Evolutionary conservation across 2,888 invertebrate genomes (phyloP).

Genomic region (Leptopilina syphax): DNA sequence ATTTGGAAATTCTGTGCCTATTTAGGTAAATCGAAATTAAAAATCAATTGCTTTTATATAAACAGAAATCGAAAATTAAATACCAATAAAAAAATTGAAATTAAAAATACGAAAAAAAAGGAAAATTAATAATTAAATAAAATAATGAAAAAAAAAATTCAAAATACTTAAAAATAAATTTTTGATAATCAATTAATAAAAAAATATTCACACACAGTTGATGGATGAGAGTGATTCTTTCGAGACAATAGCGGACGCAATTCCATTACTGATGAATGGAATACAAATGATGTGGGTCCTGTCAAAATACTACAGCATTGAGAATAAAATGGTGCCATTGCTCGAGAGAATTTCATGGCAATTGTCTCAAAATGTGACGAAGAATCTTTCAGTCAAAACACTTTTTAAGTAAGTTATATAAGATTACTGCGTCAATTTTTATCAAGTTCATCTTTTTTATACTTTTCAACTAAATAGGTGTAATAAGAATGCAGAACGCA

Average conservation of each 20-base stretch:
- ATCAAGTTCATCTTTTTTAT: too few relatives aligned
- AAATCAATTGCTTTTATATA: too few relatives aligned
- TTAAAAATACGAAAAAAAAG: not conserved
- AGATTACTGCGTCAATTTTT: too few relatives aligned
- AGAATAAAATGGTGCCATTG: slow-evolving; percentile 91
- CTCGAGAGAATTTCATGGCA: slow-evolving; percentile 91
- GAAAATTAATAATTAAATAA: not conserved
- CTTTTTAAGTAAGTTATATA: slow-evolving; percentile 85
- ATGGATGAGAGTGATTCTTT: slow-evolving; percentile 85
- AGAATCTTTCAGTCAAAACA: slow-evolving; percentile 83
- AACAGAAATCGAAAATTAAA: too few relatives aligned
- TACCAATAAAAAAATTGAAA: too few relatives aligned
- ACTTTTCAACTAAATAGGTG: too few relatives aligned
- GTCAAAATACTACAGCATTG: slow-evolving; percentile 89
- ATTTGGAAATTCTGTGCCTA: too few relatives aligned
- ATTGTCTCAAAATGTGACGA: slow-evolving; percentile 86
- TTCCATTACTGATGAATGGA: slow-evolving; percentile 90
- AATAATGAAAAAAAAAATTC: not conserved
- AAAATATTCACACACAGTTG: slow-evolving; percentile 77
- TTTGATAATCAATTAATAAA: too few relatives aligned
- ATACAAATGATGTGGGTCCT: slow-evolving; percentile 95
- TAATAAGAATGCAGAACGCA: too few relatives aligned
- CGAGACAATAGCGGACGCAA: slow-evolving; percentile 83
- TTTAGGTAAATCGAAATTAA: too few relatives aligned
- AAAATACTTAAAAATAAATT: slow-evolving; percentile 3